phyloP scores from a whole-genome alignment of 2,888 invertebrate species.

The Acanthosepion pharaonis region DNA sequence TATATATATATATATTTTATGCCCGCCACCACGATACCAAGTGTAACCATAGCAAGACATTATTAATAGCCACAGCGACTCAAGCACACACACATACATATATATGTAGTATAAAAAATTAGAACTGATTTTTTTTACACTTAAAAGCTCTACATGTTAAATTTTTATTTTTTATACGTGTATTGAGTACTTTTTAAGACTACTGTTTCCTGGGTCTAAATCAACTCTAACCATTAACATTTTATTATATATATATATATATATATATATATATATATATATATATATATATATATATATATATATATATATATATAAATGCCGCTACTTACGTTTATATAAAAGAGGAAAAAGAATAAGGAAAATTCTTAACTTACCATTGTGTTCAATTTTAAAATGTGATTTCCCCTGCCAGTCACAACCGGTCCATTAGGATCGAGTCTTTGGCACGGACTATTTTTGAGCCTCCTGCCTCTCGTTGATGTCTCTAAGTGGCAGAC shows the following conservation, averaged over 20 bases:
- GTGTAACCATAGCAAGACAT: too few species aligned
- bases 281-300: background rate
- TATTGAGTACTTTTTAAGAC: too few species aligned
- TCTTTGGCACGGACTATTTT: slow-evolving; percentile 21
- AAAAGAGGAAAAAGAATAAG: background rate
- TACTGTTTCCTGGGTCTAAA: too few species aligned
- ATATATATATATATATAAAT: background rate
- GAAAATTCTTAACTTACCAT: background rate
- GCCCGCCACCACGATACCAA: too few species aligned
- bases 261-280: slow-evolving; percentile 35
- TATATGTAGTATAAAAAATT: too few species aligned
- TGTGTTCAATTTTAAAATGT: background rate
- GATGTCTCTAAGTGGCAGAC: slow-evolving; percentile 21
- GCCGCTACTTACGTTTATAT: background rate
- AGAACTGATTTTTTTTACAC: too few species aligned
- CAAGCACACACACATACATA: too few species aligned
- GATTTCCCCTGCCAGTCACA: slow-evolving; percentile 7
- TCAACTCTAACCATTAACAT: too few species aligned
- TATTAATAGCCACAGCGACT: too few species aligned
- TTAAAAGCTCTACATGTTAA: too few species aligned
- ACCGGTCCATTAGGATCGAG: slow-evolving; percentile 20
- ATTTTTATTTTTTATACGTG: too few species aligned
- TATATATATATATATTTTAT: too few species aligned
- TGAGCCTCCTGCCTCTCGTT: background rate
- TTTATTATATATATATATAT: background rate